Evolutionary conservation across 1,140 invertebrate genomes (phyloP).

Genomic region (Portunus trituberculatus): DNA sequence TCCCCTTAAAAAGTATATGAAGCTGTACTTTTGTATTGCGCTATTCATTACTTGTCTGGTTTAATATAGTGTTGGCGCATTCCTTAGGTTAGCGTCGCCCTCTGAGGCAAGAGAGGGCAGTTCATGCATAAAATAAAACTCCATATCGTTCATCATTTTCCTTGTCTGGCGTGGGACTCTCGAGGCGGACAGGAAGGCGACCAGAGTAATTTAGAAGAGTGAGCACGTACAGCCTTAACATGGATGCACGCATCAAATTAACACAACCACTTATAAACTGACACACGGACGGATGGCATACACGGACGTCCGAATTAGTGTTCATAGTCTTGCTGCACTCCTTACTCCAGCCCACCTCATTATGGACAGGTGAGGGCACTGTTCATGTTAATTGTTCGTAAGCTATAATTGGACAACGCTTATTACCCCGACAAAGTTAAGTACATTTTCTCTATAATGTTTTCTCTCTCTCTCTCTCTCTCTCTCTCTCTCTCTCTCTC

Average conservation of each 20-base stretch:
- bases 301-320: background rate
- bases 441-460: background rate
- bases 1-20: too few species aligned
- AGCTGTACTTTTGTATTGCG: too few species aligned
- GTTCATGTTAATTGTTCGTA: background rate
- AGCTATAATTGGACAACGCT: background rate
- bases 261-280: background rate
- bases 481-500: background rate
- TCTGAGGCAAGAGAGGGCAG: too few species aligned
- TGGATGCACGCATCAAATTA: background rate
- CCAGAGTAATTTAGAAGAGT: background rate
- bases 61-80: too few species aligned
- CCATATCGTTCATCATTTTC: too few species aligned
- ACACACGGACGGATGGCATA: background rate
- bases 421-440: background rate
- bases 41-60: too few species aligned
- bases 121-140: too few species aligned
- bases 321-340: background rate
- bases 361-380: background rate
- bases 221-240: background rate
- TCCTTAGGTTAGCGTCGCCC: too few species aligned
- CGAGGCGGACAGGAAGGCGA: too few species aligned
- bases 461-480: background rate
- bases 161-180: too few species aligned
- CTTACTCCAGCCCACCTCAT: background rate